Conservation (phyloP, 2,888 invertebrate species). For the Melieria crassipennis region DNA sequence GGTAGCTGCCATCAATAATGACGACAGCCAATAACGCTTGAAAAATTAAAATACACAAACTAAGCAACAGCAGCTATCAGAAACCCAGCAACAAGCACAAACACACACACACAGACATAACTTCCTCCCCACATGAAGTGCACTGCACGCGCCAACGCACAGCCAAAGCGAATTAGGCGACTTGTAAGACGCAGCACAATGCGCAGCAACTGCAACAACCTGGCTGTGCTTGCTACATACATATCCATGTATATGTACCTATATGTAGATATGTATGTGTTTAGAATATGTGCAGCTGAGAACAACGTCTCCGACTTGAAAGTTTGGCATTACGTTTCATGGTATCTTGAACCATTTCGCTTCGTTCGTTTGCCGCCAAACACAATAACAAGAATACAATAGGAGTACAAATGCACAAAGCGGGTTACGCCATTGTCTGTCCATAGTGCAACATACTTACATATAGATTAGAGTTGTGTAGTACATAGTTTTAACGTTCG, state of each 20-base stretch:
- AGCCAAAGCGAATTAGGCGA: too few species aligned
- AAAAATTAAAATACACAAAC: constrained; percentile 5
- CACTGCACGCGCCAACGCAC: too few species aligned
- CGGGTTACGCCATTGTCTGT: not conserved
- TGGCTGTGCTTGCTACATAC: not conserved
- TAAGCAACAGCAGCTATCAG: not conserved
- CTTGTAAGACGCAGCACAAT: too few species aligned
- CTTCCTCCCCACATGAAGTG: not conserved
- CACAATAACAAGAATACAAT: constrained; percentile 17
- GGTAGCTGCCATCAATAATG: not conserved
- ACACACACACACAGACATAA: not conserved
- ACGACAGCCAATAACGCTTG: not conserved
- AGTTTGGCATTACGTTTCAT: too few species aligned
- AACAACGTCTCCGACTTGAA: not conserved
- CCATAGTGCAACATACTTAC: constrained; percentile 6
- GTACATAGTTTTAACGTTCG: constrained; percentile 40
- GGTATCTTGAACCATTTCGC: not conserved
- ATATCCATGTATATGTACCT: not conserved
- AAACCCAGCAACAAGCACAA: not conserved
- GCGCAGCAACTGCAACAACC: too few species aligned
- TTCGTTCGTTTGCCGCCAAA: constrained; percentile 36
- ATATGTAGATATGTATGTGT: constrained; percentile 16
- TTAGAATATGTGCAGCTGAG: not conserved
- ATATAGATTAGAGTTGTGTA: not conserved
- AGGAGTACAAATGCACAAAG: constrained; percentile 11